Evolutionary conservation across 2,797 vertebrate genomes (phyloP), one percentile per base, ranked within the genome.

Genomic region (Lacerta viridis): DNA sequence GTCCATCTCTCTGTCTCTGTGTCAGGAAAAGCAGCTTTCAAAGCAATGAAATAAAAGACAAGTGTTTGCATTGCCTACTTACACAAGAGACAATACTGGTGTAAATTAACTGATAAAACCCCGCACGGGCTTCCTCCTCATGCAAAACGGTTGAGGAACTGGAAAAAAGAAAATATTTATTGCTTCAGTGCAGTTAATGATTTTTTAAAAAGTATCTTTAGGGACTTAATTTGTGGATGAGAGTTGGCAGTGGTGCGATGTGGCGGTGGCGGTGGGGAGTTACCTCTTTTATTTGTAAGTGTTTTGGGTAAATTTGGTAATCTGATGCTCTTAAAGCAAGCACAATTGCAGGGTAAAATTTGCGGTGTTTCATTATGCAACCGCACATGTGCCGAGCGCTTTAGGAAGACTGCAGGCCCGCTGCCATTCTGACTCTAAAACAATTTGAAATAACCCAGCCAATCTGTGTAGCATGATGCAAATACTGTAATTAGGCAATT

Each of bases 401-500:
- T 95, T 83, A 92, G 88, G 88, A 93, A 93, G 93, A 92, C 93
- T 85, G 93, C 94, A 94, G 95, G 93, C 94, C 89, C 41, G 85
- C 86, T 90, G 94, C 92, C 94, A 96, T 91, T 89, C 92, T 1
- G 82, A 93, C 93, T 96, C 95, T 93, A 93, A 96, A 93, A 81
- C 93, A 95, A 94, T 95, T 93, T 90, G 92, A 92, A 83, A 76
- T 93, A 93, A 93, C 89, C 87, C 90, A 94, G 93, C 88, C 87
- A 95, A 91, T 94, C 89, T 96, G 94, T 95, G 95, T 94, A 94
- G 89, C 91, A 89, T 86, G 91, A 90, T 93, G 90, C 90, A 94
- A 94, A 95, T 96, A 94, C 90, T 90, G 79, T 90, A 95, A 95
- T 95, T 94, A 93, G 92, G 95, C 92, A 91, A 91, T 94, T 94